Percentiles rank a stretch among this genome's conserved stretches.
These are phyloP conservation scores for Andricus grossulariae DNA, from an alignment of 1,140 invertebrate species.

Conservation along the genomic window DNA sequence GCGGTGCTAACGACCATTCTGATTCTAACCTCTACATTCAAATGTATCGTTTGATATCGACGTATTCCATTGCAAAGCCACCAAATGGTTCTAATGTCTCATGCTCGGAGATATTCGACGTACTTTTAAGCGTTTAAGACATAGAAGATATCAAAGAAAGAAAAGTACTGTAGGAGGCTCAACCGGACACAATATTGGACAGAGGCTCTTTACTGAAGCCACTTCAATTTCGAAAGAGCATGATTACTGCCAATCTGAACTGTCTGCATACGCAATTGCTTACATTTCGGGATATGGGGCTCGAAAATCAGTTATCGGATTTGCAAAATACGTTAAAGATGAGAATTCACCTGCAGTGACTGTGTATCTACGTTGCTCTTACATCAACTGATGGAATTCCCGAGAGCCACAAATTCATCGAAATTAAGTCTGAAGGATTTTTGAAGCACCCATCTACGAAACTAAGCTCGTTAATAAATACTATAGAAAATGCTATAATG, in stretches of 20 bases:
- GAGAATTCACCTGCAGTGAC: not conserved
- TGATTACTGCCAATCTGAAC: not conserved
- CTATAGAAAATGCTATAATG: not conserved
- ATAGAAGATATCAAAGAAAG: constrained; percentile 22
- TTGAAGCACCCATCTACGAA: not conserved
- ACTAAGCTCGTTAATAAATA: not conserved
- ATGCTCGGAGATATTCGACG: too few relatives aligned
- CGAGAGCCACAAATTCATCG: not conserved
- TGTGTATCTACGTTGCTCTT: not conserved
- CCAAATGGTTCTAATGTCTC: not conserved
- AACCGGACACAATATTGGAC: constrained; percentile 27
- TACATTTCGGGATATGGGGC: not conserved
- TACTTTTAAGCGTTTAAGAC: constrained; percentile 42
- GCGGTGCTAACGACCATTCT: too few relatives aligned
- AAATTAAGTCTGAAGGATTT: not conserved
- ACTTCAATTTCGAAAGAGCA: not conserved
- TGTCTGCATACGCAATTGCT: not conserved
- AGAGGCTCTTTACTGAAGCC: not conserved
- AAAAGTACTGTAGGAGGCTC: constrained; percentile 1
- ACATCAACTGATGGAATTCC: not conserved
- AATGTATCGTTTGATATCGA: not conserved
- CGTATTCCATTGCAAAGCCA: not conserved
- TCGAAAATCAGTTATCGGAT: not conserved
- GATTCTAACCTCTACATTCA: not conserved
- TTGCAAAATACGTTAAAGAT: not conserved